Base-by-base conservation (phyloP, 2,888 invertebrate genomes). In the Odontomyia ornata region DNA sequence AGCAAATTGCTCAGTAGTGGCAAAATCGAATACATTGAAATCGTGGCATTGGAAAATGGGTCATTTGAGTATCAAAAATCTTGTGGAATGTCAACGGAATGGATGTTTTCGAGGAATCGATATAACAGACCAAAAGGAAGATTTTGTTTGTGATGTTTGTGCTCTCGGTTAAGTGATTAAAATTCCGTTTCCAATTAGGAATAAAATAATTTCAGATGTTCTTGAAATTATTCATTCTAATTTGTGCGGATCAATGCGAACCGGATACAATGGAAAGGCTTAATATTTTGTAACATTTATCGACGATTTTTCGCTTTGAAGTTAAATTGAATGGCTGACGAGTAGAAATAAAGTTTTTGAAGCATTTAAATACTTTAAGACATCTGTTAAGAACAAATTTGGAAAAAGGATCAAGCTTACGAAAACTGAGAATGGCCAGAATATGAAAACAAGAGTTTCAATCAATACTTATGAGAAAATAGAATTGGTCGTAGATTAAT, bases 401-500 rank as follows among this genome's bases (percentile, higher is more conserved):
- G 81, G 80, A n/a, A 15, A 56, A 36, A 43, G 25, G 25, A 62
- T 62, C n/a, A 36, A 75, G 21, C 9, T 21, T 30, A 18, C 60
- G 11, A 30, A 62, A 75, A 46, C 75, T 2, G 76, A 76, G 18
- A 76, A 75, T 25, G 75, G 62, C 2, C n/a, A 21, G 75, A 75
- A 43, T 75, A 28, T 21, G 30, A 13, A 13, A 75, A 62, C 43
- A 13, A n/a, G n/a, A 23, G 11, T 0, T 36, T 76, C 5, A 15
- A 76, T 25, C 13, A 18, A 9, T 36, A 25, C 28, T 23, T 76
- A n/a, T 57, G 67, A 71, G 21, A 47, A 21, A 67, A 47, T 25
- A 79, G 80, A 7, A 81, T 81, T 64, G 77, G 77, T 67, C 64
- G 80, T 25, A 77, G 80, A 3, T 76, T 80, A 28, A 77, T 79